phyloP scores from a whole-genome alignment of 2,113 vertebrate genomes.

The Dipodomys merriami region DNA sequence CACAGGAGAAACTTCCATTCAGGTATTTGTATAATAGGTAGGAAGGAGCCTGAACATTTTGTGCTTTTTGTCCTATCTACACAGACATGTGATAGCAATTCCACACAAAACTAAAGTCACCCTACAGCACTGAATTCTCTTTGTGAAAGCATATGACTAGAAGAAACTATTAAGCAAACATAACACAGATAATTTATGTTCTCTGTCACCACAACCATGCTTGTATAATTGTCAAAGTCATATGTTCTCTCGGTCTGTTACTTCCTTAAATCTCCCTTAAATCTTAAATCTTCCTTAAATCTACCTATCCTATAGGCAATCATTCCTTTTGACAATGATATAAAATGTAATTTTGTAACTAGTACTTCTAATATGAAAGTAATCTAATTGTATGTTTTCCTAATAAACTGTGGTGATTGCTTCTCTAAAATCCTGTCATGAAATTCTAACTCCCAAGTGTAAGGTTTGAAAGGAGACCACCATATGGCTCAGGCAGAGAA shows the following conservation, averaged over 20 bases:
- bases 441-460: not conserved
- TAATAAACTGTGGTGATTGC: not conserved
- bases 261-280: not conserved
- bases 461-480: too few relatives aligned
- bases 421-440: not conserved
- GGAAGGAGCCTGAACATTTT: not conserved
- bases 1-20: constrained; percentile 74
- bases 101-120: not conserved
- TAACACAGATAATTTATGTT: not conserved
- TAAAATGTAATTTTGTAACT: constrained; percentile 11
- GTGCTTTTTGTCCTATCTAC: not conserved
- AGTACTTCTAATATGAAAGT: not conserved
- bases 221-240: not conserved
- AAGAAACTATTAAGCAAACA: constrained; percentile 41
- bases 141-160: not conserved
- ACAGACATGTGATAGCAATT: constrained; percentile 13
- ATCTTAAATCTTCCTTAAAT: not conserved
- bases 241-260: not conserved
- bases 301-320: not conserved
- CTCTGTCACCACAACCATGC: not conserved
- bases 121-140: not conserved
- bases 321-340: not conserved
- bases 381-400: not conserved
- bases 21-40: constrained; percentile 65
- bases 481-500: too few relatives aligned